Evolutionary conservation across 2,113 vertebrate genomes (phyloP), one percentile per base, ranked within the genome.

Genomic region (Corythornis madagascariensis): DNA sequence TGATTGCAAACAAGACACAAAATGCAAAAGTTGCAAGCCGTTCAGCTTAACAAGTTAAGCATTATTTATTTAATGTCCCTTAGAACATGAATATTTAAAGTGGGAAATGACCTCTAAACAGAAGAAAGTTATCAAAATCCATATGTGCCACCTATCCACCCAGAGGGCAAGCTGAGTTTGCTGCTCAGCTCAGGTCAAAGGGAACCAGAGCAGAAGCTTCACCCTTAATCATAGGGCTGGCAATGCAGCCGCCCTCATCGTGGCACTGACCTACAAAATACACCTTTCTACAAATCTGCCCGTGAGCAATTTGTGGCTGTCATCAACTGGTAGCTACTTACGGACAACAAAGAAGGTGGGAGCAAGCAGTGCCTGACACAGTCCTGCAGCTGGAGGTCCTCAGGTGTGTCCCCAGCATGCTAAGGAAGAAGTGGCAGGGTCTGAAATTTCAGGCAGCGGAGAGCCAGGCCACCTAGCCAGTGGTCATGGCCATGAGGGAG

Each of bases 61-160:
- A 89, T 91, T 93, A 90, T 92, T 96, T 96, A 92, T 95, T 89
- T 89, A 55, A 89, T 85, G 83, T 72, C 78, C 70, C 73, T 82
- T 25, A 80, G 74, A 95, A 79, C 71, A 92, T 95, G 89, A 96
- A 93, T 96, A 96, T 94, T 94, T 94, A 85, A 94, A 82, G 67
- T 28, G 67, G 64, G 47, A 73, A 89, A 6, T 80, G 89, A 96
- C 94, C 95, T 87, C 81, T 63, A 63, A 92, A 76, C 91, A 87
- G 89, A 64, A 76, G 59, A 66, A 91, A 89, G 77, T 93, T 92
- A 87, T 55, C 89, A 93, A 96, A 96, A 96, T 93, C 95, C 56
- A 66, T 87, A 92, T 33, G 67, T 77, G 87, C 42, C 92, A 66
- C 90, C 81, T 89, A 64, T 90, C 14, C 52, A 82, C 5, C n/a